phyloP scores from a whole-genome alignment of 2,888 invertebrate species.

The Chelonus formosanus region DNA sequence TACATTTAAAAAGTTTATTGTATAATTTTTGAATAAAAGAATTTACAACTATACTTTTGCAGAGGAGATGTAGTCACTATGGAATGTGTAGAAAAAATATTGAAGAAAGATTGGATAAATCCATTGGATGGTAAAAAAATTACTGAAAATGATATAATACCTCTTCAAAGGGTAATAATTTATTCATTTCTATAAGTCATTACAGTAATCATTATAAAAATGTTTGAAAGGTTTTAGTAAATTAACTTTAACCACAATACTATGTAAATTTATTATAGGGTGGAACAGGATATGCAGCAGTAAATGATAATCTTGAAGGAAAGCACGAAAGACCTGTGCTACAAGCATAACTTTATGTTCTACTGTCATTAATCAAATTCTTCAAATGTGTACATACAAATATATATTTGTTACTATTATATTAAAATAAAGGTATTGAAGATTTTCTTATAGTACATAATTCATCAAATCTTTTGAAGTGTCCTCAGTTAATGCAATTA shows the following conservation, averaged over 20 bases:
- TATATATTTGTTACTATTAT: too few species aligned
- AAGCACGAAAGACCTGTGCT: slow-evolving; percentile 84
- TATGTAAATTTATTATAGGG: slow-evolving; percentile 71
- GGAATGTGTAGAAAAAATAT: slow-evolving; percentile 95
- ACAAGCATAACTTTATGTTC: slow-evolving; percentile 72
- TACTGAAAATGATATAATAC: slow-evolving; percentile 91
- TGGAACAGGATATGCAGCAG: slow-evolving; percentile 92
- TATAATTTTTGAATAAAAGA: too few species aligned
- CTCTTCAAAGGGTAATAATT: slow-evolving; percentile 79
- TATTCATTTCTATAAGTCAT: background rate
- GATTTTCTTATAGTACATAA: too few species aligned
- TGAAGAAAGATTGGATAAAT: slow-evolving; percentile 96
- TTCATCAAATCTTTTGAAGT: too few species aligned
- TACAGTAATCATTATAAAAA: too few species aligned
- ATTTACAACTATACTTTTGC: slow-evolving; percentile 25
- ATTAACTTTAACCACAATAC: too few species aligned
- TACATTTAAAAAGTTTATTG: too few species aligned
- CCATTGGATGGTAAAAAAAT: slow-evolving; percentile 87
- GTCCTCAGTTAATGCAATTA: too few species aligned
- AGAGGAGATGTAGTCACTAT: slow-evolving; percentile 95
- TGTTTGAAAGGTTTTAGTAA: too few species aligned
- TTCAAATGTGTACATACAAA: too few species aligned
- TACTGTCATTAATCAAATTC: background rate
- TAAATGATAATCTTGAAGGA: slow-evolving; percentile 84
- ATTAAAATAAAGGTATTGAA: too few species aligned